Evolutionary conservation across 2,113 vertebrate species (phyloP).

Genomic region (Bolborhynchus lineola): DNA sequence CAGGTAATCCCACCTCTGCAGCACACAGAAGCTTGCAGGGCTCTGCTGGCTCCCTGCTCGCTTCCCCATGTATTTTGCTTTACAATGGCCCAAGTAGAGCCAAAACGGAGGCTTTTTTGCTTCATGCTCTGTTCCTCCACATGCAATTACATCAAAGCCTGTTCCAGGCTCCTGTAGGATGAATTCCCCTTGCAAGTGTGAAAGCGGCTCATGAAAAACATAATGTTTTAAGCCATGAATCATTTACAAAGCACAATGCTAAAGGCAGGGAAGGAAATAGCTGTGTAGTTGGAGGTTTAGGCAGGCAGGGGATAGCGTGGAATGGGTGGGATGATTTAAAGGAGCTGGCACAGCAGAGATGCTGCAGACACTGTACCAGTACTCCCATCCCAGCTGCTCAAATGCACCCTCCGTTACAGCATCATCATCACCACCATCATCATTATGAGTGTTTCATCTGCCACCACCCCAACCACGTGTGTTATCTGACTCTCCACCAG

Average conservation of each 20-base stretch:
- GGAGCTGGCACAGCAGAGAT: not conserved
- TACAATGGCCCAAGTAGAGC: not conserved
- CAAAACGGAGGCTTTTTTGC: not conserved
- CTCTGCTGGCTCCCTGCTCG: not conserved
- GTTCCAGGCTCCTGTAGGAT: not conserved
- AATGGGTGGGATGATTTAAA: not conserved
- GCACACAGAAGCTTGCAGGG: not conserved
- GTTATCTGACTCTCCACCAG: not conserved
- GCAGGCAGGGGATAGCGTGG: not conserved
- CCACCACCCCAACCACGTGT: accelerated
- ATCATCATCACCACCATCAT: not conserved
- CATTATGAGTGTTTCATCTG: not conserved
- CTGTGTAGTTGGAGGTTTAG: accelerated
- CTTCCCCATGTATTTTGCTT: not conserved
- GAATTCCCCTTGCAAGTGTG: not conserved
- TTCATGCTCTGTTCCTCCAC: not conserved
- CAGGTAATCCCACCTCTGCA: not conserved
- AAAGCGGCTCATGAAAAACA: conserved; percentile 18
- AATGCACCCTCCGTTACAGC: not conserved
- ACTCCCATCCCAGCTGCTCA: not conserved
- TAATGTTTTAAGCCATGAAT: not conserved
- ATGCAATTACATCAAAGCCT: not conserved
- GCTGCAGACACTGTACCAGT: accelerated
- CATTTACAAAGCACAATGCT: not conserved
- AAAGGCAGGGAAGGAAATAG: not conserved